These are phyloP conservation scores for Tribolium freemani DNA, from an alignment of 2,888 invertebrate genomes.

Conservation along the genomic window DNA sequence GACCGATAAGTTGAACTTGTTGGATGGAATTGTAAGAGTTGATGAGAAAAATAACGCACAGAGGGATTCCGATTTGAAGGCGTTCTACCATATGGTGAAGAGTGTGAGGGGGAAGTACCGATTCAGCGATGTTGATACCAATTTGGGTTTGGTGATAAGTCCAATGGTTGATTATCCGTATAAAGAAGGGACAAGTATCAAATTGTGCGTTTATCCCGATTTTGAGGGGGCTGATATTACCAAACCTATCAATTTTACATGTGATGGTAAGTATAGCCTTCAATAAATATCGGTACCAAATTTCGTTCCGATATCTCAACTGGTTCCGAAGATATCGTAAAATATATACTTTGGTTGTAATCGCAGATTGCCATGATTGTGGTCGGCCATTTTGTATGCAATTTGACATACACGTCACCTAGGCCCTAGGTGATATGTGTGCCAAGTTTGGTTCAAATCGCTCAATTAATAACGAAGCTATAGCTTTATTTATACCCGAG, in stretches of 20 bases:
- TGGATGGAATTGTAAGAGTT: constrained; percentile 76
- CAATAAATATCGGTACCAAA: no score
- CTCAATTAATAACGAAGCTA: no score
- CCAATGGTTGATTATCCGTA: constrained; percentile 87
- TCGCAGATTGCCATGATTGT: no score
- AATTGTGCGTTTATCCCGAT: constrained; percentile 84
- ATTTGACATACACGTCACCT: no score
- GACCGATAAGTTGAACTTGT: constrained; percentile 64
- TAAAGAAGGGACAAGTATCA: constrained; percentile 86
- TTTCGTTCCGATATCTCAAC: no score
- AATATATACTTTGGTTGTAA: no score
- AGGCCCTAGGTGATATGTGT: no score
- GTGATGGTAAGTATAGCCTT: constrained; percentile 79
- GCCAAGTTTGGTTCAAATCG: no score
- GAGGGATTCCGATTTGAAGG: constrained; percentile 81
- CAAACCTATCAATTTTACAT: constrained; percentile 87
- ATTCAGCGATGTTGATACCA: constrained; percentile 82
- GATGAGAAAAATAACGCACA: constrained; percentile 69
- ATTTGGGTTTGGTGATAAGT: constrained; percentile 91
- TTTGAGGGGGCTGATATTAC: constrained; percentile 66
- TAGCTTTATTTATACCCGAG: no score
- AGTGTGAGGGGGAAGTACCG: constrained; percentile 83
- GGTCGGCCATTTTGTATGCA: no score
- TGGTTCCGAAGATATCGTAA: no score
- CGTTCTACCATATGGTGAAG: constrained; percentile 87